Base-by-base conservation (phyloP, 2,113 vertebrate species). In the Crypturellus undulatus region DNA sequence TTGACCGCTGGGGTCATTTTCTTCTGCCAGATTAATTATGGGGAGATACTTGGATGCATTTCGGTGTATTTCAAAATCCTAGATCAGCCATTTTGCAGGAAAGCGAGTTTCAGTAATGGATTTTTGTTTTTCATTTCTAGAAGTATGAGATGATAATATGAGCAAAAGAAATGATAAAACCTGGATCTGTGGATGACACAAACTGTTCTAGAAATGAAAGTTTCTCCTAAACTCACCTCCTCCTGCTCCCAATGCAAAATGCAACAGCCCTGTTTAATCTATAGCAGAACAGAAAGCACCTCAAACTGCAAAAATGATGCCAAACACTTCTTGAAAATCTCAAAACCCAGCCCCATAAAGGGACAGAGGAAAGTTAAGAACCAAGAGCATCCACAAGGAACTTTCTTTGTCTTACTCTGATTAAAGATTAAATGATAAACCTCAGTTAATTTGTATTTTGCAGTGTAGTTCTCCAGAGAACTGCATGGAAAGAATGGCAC, bases 1-100 rank as follows among this genome's bases (percentile, higher is more conserved):
- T 34, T 68, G 70, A 87, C 83, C 4, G 0, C 9, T 5, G 58
- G 93, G 79, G 13, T 79, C 51, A 63, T 72, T 54, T 34, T 36
- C 81, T 75, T n/a, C 85, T 81, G 77, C 79, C 93, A 92, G 72
- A 45, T 30, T 58, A 47, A 84, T 79, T n/a, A 71, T 56, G 79
- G 12, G 8, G 65, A 69, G 79, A 34, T 58, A 30, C 91, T 83
- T 56, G 84, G 91, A 91, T 36, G 68, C 38, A 63, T 3, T 64
- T 86, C 30, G 16, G 28, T n/a, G 40, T 49, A 45, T 62, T 91
- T 92, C 71, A 77, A 79, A 94, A 88, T n/a, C 76, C 18, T 13
- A 28, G 56, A n/a, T 40, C 81, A 63, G 73, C n/a, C 24, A 5
- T 60, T 90, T 20, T 2, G 22, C 25, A 58, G 76, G 67, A 87